Base-by-base conservation (phyloP, 2,113 vertebrate genomes). In the Lasiurus borealis region DNA sequence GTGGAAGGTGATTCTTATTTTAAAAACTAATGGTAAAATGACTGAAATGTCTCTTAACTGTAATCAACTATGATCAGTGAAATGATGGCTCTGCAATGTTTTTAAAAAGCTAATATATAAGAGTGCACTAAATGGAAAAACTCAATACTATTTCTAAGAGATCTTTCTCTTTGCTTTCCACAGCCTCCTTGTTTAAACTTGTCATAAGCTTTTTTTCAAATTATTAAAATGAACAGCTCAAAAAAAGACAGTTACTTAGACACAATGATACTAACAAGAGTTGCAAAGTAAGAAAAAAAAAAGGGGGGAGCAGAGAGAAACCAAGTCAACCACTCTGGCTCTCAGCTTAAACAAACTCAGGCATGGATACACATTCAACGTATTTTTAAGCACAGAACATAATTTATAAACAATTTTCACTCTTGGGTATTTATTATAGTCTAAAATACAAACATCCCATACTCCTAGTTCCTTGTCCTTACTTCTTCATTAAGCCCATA, bases 11-110 rank as follows among this genome's bases (percentile, higher is more conserved):
- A 76, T 36, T 88, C 36, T 44, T 85, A 82, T 77, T 92, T 92
- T n/a, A 88, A 96, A 94, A 90, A 19, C 50, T 54, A 71, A 91
- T 3, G 48, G 88, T 69, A 78, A 90, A 64, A 84, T 16, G 66
- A 50, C 10, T 6, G 23, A 66, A 94, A 72, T n/a, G 23, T 19
- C 29, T 76, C 82, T 73, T 78, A 57, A 21, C 9, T 59, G 57
- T 19, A 78, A 88, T 19, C 13, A 50, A 75, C 25, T 31, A 3
- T 72, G 69, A 57, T 90, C 40, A 90, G 80, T 48, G 27, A 85
- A 85, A 75, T 8, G 16, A 71, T 31, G 50, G 71, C 16, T 40
- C 83, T 64, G 54, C 8, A 54, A 44, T 44, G 54, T 75, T 85
- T 86, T 80, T 57, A 6, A 83, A 75, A 85, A 90, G 52, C 54